Evolutionary conservation across 2,113 vertebrate species (phyloP), one percentile per base, ranked within the genome.

Genomic region (Dolichallabes microphthalmus): DNA sequence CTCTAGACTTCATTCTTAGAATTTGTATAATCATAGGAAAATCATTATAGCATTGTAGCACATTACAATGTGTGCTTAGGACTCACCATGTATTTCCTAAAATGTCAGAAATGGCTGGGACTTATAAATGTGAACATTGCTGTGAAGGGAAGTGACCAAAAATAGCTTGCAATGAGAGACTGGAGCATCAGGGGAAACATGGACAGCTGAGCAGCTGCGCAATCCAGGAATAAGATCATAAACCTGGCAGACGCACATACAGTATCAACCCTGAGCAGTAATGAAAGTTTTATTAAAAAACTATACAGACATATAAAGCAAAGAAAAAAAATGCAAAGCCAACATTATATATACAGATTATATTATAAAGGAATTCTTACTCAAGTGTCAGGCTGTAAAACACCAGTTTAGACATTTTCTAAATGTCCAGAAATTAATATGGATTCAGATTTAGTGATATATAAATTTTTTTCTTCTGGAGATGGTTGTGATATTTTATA

Each of bases 31-130:
- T 45, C 8, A 73, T 32, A 32, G 27, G 30, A 32, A 27, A 15
- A 32, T 20, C 50, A n/a, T n/a, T n/a, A n/a, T n/a, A n/a, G n/a
- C n/a, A n/a, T n/a, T n/a, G n/a, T n/a, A n/a, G n/a, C n/a, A n/a
- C 19, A n/a, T 45, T 30, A n/a, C 1, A 32, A 25, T 45, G 32
- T 60, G 27, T 61, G 27, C 57, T 25, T 22, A 2, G 17, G 14
- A 66, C 53, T n/a, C 39, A 64, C 9, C n/a, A 45, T 35, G 57
- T 75, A 85, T 82, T 78, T 71, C 63, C 39, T 53, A 12, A 86
- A 32, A 73, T 68, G 77, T 69, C 80, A 58, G 45, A 75, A 74
- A 64, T 80, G 32, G 74, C n/a, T 79, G 52, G 25, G 20, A 79
- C 69, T 53, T 57, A 71, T 2, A 71, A 71, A 50, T 39, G 30